Conservation (phyloP, 1,140 invertebrate genomes). For the Pogonognathellus flavescens region DNA sequence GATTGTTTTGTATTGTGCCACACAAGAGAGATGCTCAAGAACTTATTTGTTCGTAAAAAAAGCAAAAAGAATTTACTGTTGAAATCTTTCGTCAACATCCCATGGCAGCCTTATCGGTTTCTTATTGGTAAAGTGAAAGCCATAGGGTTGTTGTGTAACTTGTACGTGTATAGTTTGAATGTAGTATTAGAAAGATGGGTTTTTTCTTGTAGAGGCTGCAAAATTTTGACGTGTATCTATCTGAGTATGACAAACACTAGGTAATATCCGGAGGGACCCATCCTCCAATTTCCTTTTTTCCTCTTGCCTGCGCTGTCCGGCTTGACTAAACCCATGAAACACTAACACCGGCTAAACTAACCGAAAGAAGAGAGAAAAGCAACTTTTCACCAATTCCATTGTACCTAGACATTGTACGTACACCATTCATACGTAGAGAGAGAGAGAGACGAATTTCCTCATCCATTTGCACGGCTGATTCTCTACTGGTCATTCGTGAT, state of each 20-base stretch:
- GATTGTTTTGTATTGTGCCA: slow-evolving; percentile 9
- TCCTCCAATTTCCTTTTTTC: slow-evolving; percentile 63
- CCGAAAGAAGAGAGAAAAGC: slow-evolving; percentile 8
- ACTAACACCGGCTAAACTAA: slow-evolving; percentile 26
- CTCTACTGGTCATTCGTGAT: neutral
- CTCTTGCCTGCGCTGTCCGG: slow-evolving; percentile 15
- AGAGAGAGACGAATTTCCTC: neutral
- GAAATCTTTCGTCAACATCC: slow-evolving; percentile 4
- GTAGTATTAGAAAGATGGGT: neutral
- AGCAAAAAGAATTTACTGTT: slow-evolving; percentile 25
- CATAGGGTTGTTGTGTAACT: neutral
- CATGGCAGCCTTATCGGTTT: slow-evolving; percentile 24
- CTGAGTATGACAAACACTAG: slow-evolving; percentile 58
- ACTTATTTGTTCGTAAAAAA: slow-evolving; percentile 19
- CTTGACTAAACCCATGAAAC: slow-evolving; percentile 1
- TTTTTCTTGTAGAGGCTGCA: slow-evolving; percentile 51
- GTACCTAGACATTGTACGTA: too few species aligned
- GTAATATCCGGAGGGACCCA: slow-evolving; percentile 64
- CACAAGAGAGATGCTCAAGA: neutral
- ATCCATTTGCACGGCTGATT: slow-evolving; percentile 8
- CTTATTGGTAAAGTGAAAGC: slow-evolving; percentile 43
- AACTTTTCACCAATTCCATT: slow-evolving; percentile 6
- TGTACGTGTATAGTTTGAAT: neutral
- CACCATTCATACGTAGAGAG: neutral
- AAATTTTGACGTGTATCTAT: slow-evolving; percentile 46